Conservation (phyloP, 92 coral and sea anemone genomes). For the Porites cylindrica region DNA sequence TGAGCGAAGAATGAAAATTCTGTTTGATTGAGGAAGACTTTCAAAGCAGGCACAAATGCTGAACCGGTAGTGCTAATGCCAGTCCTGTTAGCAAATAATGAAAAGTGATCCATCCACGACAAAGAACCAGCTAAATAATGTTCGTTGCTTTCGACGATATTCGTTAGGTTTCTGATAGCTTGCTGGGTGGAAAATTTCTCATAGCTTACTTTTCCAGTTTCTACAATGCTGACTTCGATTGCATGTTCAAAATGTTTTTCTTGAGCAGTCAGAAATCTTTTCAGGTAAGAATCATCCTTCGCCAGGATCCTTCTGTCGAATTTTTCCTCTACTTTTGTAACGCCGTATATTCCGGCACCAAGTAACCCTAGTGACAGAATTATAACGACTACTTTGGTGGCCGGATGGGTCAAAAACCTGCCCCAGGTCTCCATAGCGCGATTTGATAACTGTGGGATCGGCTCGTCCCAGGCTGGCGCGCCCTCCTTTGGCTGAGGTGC, state of each 20-base stretch:
- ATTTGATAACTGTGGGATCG: conserved; percentile 64
- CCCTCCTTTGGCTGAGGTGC: conserved; percentile 58
- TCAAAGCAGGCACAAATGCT: conserved; percentile 49
- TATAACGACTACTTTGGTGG: conserved; percentile 65
- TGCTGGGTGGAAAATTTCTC: conserved; percentile 44
- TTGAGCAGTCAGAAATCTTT: conserved; percentile 62
- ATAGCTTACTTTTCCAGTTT: conserved; percentile 55
- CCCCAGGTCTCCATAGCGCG: conserved; percentile 74
- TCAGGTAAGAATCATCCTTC: conserved; percentile 79
- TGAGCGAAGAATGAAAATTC: conserved; percentile 49
- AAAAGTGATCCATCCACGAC: conserved; percentile 77
- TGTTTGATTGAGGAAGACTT: conserved; percentile 51
- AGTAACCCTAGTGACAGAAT: conserved; percentile 61
- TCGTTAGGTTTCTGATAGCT: conserved; percentile 62
- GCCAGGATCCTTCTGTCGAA: conserved; percentile 82
- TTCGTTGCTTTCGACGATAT: conserved; percentile 58
- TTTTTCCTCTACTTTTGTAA: conserved; percentile 71
- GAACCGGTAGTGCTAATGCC: background rate
- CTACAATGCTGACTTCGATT: conserved; percentile 69
- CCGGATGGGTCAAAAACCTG: conserved; percentile 56
- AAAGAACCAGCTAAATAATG: conserved; percentile 63
- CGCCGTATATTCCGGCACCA: conserved; percentile 82
- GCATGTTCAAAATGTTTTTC: conserved; percentile 70
- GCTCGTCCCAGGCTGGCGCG: conserved; percentile 76
- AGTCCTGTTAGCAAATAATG: conserved; percentile 16